These are phyloP conservation scores for Xestia xanthographa DNA, from an alignment of 2,888 invertebrate species.

Conservation along the genomic window DNA sequence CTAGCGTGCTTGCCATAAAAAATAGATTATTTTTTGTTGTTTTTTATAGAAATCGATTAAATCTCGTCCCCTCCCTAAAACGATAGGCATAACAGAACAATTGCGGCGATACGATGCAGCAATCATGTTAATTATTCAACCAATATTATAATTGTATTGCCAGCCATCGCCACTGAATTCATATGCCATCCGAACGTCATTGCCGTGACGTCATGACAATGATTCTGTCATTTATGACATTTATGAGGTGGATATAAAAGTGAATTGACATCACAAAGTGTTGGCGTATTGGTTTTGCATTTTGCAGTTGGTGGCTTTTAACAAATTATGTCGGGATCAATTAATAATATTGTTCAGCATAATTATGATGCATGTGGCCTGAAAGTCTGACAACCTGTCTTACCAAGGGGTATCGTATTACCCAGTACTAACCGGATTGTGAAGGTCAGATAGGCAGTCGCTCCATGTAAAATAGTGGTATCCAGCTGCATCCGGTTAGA, in stretches of 20 bases:
- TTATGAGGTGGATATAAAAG: slow-evolving; percentile 60
- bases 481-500: no score
- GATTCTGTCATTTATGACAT: slow-evolving; percentile 62
- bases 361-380: neutral
- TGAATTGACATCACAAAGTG: slow-evolving; percentile 42
- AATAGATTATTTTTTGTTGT: neutral
- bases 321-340: neutral
- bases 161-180: slow-evolving; percentile 51
- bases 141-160: slow-evolving; percentile 70
- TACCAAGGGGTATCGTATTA: no score
- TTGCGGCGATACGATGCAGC: slow-evolving; percentile 74
- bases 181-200: slow-evolving; percentile 51
- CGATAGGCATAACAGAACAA: slow-evolving; percentile 66
- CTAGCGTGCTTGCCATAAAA: neutral
- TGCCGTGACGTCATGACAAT: slow-evolving; percentile 33
- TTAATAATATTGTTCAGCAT: neutral
- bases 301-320: neutral
- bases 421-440: no score
- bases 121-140: slow-evolving; percentile 81
- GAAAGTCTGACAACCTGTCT: no score
- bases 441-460: no score
- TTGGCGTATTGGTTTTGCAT: slow-evolving; percentile 36
- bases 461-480: no score
- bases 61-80: slow-evolving; percentile 54
- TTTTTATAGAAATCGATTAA: slow-evolving; percentile 56